Base-by-base conservation (phyloP, 2,888 invertebrate species). In the Xestia rhomboidea region DNA sequence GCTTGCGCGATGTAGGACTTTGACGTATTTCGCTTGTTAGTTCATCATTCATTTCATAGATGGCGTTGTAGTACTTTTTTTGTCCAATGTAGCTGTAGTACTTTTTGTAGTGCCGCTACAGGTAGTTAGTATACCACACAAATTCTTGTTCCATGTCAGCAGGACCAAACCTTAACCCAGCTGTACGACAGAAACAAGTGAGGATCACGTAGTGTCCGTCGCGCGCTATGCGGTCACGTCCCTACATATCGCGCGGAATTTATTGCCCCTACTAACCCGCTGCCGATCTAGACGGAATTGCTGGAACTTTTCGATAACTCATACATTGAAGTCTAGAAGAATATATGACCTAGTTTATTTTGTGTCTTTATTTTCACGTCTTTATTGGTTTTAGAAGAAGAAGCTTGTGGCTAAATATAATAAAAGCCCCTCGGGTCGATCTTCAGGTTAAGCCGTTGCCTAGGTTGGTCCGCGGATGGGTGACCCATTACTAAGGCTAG, bases 181-280 rank as follows among this genome's bases (percentile, higher is more conserved):
- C 67, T 63, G 77, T 66, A 68, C 82, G 85, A 84, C 85, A 83
- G 85, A 81, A 88, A 88, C 90, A 88, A 90, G 90, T 90, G 90
- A 89, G 91, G 90, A 90, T 88, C 93, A 94, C 93, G 94, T 94
- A 92, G 83, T 84, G 79, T 87, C 87, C 88, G 92, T 92, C 91
- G 41, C 91, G 89, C 88, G 90, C 88, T 90, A 92, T 91, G 93
- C 88, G 93, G 91, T 93, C 94, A 94, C 94, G 94, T 93, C 76
- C 84, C 80, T 21, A 68, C 85, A 88, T 89, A 90, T 87, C 87
- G 86, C 81, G 75, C 71, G 76, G 89, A 92, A 94, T 93, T 93
- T 94, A 94, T 93, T 92, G 92, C 79, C 38, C n/a, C 62, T 71
- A 54, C 79, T 78, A 69, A 27, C 75, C 15, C 44, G 67, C 62